Evolutionary conservation across 1,140 invertebrate species (phyloP).

Genomic region (Phocides pigmalion): DNA sequence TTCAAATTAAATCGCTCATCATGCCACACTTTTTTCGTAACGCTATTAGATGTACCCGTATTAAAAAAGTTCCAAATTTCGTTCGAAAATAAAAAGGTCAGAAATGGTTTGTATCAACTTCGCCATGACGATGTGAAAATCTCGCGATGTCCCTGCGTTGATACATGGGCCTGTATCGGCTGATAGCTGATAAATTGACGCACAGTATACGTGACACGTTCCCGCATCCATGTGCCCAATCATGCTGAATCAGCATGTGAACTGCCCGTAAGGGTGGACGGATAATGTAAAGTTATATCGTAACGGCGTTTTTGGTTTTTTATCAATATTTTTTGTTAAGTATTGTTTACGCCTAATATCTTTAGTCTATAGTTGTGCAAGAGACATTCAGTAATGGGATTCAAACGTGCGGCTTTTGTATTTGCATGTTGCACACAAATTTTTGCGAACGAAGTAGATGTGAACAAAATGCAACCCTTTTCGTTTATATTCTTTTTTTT

Average conservation of each 20-base stretch:
- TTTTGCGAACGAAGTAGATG: too few species aligned
- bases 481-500: too few species aligned
- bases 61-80: conserved; percentile 17
- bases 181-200: conserved; percentile 51
- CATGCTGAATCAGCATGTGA: conserved; percentile 25
- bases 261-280: conserved; percentile 26
- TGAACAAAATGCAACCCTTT: too few species aligned
- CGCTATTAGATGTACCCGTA: not conserved
- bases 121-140: conserved; percentile 27
- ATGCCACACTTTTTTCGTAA: too few species aligned
- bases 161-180: conserved; percentile 37
- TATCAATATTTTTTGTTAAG: not conserved
- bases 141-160: conserved; percentile 29
- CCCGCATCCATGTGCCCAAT: conserved; percentile 1
- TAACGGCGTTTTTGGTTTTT: not conserved
- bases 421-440: too few species aligned
- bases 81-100: conserved; percentile 22
- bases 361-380: too few species aligned
- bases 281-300: not conserved
- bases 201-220: conserved; percentile 42
- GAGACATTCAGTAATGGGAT: too few species aligned
- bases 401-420: too few species aligned
- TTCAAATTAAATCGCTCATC: not conserved
- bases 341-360: not conserved
- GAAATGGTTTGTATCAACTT: conserved; percentile 23